These are phyloP conservation scores for Coreius guichenoti DNA, from an alignment of 2,797 vertebrate species.

Conservation along the genomic window DNA sequence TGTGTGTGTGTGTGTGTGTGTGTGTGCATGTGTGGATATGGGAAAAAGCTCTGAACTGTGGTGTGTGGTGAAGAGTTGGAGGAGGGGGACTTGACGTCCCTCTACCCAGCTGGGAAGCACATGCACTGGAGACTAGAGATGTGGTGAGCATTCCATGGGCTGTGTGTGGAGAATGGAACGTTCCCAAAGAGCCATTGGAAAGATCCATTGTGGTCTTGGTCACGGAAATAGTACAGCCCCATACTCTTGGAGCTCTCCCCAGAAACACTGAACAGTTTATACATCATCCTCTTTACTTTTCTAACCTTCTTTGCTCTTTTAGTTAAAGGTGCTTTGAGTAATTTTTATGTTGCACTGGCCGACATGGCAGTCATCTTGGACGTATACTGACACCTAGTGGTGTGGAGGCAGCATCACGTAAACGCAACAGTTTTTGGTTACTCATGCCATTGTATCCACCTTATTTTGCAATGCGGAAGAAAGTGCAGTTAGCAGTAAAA, in stretches of 20 bases:
- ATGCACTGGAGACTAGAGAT: constrained; percentile 78
- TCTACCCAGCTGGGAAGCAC: constrained; percentile 78
- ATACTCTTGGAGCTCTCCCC: constrained; percentile 71
- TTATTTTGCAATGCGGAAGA: background rate
- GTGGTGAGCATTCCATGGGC: constrained; percentile 78
- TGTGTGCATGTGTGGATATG: constrained; percentile 32
- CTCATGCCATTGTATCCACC: background rate
- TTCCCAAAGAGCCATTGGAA: constrained; percentile 72
- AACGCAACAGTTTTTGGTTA: background rate
- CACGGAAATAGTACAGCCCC: constrained; percentile 77
- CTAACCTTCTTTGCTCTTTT: background rate
- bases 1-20: background rate
- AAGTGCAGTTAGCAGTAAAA: background rate
- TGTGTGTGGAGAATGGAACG: constrained; percentile 75
- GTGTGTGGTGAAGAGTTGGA: constrained; percentile 54
- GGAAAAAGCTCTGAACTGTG: constrained; percentile 45
- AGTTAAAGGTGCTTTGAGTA: background rate
- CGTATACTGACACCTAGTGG: background rate
- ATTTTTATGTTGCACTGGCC: background rate
- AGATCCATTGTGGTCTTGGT: constrained; percentile 77
- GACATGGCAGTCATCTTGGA: background rate
- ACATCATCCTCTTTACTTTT: background rate
- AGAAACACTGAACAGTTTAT: constrained; percentile 63
- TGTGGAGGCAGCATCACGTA: background rate
- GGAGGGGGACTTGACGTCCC: constrained; percentile 71